A percentile compares a stretch with the other conserved stretches of the same genome.
Evolutionary conservation across 2,888 invertebrate species (phyloP).

Genomic region (Odontomyia ornata): DNA sequence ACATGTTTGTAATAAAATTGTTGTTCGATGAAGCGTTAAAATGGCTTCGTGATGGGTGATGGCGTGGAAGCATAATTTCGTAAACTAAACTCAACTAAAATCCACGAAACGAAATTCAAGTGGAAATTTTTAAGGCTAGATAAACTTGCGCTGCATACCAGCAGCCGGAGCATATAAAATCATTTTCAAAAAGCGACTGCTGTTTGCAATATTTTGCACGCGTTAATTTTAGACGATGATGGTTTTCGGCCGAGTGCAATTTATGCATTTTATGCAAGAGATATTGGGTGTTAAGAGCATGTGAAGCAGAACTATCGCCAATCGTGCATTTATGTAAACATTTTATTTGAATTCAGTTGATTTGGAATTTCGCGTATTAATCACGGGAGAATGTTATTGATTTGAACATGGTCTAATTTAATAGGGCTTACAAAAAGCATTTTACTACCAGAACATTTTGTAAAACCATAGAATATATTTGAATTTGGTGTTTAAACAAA

Average conservation of each 20-base stretch:
- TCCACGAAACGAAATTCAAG: too few relatives aligned
- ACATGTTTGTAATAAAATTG: slow-evolving; percentile 38
- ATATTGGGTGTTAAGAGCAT: neutral
- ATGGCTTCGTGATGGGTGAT: neutral
- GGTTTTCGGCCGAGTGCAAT: neutral
- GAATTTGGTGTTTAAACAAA: too few relatives aligned
- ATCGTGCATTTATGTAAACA: slow-evolving; percentile 5
- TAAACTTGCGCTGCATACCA: slow-evolving; percentile 3
- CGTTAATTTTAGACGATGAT: slow-evolving; percentile 18
- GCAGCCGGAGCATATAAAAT: slow-evolving; percentile 1
- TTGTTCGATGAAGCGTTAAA: slow-evolving; percentile 14
- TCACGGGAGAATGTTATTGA: too few relatives aligned
- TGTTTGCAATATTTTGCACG: slow-evolving; percentile 18
- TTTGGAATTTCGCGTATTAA: too few relatives aligned
- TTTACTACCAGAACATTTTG: too few relatives aligned
- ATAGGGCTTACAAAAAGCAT: too few relatives aligned
- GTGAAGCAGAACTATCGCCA: neutral
- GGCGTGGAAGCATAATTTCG: neutral
- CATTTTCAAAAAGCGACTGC: neutral
- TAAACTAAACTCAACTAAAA: neutral
- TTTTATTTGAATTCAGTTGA: neutral
- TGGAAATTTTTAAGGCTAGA: slow-evolving; percentile 22
- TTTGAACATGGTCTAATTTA: too few relatives aligned
- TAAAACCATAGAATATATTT: too few relatives aligned
- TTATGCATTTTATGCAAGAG: neutral